Evolutionary conservation across 2,888 invertebrate genomes (phyloP).

Genomic region (Apamea monoglypha): DNA sequence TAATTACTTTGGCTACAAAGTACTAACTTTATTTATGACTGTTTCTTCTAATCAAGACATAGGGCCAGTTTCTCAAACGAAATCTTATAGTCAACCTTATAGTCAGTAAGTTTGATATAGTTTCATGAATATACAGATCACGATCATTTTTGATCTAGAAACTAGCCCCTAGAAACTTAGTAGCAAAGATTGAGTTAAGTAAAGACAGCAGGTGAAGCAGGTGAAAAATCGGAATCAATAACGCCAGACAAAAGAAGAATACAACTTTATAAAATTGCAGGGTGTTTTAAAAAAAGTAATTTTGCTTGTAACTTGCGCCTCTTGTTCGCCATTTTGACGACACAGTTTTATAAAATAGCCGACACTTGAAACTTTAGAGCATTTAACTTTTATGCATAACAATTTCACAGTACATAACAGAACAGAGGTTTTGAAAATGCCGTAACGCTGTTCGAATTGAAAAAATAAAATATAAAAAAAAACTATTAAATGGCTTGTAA

Average conservation of each 20-base stretch:
- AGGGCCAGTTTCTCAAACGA: neutral
- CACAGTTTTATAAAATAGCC: neutral
- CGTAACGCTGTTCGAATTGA: neutral
- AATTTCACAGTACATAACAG: neutral
- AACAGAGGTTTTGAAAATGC: constrained; percentile 8
- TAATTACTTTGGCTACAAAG: constrained; percentile 27
- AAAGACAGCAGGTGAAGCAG: neutral
- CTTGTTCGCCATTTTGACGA: too few species aligned
- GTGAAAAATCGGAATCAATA: neutral
- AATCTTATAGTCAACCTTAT: too few species aligned
- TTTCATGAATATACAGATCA: too few species aligned
- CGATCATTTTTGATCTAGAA: neutral
- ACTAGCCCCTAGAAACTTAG: neutral
- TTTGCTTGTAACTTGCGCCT: neutral
- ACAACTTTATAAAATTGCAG: neutral
- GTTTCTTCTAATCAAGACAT: neutral
- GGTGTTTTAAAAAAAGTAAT: neutral
- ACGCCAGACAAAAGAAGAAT: neutral
- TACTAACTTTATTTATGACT: constrained; percentile 3
- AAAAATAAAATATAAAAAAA: neutral
- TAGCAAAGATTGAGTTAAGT: neutral
- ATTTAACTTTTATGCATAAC: neutral
- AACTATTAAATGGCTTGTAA: neutral
- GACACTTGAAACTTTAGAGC: neutral
- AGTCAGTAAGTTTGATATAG: too few species aligned